Evolutionary conservation across 2,888 invertebrate genomes (phyloP).

Genomic region (Epistrophe grossulariae): DNA sequence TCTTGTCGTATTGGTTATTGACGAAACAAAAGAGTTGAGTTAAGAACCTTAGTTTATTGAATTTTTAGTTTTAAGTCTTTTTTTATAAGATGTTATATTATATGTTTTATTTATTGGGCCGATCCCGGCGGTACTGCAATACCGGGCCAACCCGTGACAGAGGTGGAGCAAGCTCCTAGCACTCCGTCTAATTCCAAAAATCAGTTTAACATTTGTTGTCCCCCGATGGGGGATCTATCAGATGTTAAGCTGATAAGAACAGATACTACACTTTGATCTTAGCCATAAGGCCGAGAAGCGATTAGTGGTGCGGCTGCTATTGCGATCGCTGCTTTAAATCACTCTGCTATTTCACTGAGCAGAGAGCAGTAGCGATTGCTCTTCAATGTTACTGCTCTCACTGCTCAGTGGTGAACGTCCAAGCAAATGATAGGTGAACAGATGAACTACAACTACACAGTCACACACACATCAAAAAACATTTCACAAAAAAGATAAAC

Average conservation of each 20-base stretch:
- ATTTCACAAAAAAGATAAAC: no score
- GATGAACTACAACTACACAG: no score
- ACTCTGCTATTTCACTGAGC: no score
- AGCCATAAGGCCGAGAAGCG: conserved; percentile 44
- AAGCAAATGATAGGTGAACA: no score
- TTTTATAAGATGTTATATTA: no score
- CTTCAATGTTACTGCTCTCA: no score
- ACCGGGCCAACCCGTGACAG: conserved; percentile 36
- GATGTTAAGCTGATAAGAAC: conserved; percentile 43
- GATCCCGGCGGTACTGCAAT: conserved; percentile 34
- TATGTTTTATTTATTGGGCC: conserved; percentile 13
- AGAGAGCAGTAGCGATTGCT: no score
- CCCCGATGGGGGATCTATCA: conserved; percentile 32
- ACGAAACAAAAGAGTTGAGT: background rate
- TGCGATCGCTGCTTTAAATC: no score
- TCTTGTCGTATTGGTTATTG: no score
- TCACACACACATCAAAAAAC: no score
- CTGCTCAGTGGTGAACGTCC: no score
- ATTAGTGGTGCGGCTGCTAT: no score
- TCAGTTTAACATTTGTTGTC: conserved; percentile 45
- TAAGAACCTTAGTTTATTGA: background rate
- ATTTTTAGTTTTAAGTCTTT: background rate
- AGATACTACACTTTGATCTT: conserved; percentile 44
- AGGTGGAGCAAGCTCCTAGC: conserved; percentile 39
- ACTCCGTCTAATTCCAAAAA: conserved; percentile 37